phyloP scores from a whole-genome alignment of 1,140 invertebrate species.

The Uloborus diversus region DNA sequence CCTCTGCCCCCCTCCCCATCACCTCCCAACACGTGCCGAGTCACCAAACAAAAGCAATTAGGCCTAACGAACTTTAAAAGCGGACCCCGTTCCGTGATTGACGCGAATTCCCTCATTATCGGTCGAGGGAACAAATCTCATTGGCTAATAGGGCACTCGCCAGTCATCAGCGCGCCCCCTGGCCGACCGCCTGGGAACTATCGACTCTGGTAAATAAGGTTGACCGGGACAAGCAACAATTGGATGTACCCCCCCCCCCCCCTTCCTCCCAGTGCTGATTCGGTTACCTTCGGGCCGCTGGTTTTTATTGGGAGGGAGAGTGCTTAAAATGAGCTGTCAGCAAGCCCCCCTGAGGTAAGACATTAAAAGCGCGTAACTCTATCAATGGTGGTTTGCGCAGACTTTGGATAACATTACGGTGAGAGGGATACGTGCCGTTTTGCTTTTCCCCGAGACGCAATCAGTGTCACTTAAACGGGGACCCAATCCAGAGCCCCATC shows the following conservation, averaged over 20 bases:
- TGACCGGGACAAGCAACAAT: too few species aligned
- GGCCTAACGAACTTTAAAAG: constrained; percentile 56
- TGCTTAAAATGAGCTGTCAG: constrained; percentile 49
- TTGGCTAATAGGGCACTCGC: constrained; percentile 56
- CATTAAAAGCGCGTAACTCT: too few species aligned
- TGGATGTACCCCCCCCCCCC: background rate
- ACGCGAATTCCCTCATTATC: constrained; percentile 52
- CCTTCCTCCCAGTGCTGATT: constrained; percentile 3
- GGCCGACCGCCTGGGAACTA: background rate
- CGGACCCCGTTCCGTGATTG: constrained; percentile 47
- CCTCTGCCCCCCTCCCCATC: constrained; percentile 11
- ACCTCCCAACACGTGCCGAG: constrained; percentile 47
- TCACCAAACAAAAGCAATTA: constrained; percentile 57
- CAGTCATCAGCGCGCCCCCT: constrained; percentile 46
- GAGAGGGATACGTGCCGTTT: too few species aligned
- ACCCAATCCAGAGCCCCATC: too few species aligned
- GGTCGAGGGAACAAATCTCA: constrained; percentile 54
- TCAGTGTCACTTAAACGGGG: too few species aligned
- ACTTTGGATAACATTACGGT: too few species aligned
- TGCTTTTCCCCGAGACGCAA: too few species aligned
- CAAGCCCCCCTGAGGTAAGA: too few species aligned
- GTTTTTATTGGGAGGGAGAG: background rate
- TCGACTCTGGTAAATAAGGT: background rate
- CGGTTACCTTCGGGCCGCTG: constrained; percentile 23
- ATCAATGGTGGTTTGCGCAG: constrained; percentile 10